Conservation (phyloP, 2,888 invertebrate genomes). For the Spisula solida region DNA sequence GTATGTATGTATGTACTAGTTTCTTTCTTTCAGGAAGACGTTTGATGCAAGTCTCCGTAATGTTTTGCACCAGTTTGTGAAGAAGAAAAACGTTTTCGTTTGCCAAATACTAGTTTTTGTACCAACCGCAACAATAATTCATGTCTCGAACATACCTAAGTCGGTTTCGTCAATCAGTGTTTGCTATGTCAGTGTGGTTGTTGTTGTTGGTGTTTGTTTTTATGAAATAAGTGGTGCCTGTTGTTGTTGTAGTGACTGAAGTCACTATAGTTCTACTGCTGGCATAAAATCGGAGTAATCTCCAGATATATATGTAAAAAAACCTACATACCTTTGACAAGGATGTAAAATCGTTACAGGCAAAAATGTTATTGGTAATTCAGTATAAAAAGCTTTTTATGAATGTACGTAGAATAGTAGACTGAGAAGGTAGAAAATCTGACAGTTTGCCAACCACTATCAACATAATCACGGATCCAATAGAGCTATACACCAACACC, state of each 20-base stretch:
- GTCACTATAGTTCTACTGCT: not conserved
- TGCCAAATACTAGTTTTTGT: not conserved
- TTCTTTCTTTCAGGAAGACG: not conserved
- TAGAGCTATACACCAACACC: slow-evolving; percentile 28
- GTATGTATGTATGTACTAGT: not conserved
- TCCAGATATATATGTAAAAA: not conserved
- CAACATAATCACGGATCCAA: slow-evolving; percentile 33
- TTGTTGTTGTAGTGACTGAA: too few species aligned
- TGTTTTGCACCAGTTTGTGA: not conserved
- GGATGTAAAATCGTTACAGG: not conserved
- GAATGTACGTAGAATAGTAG: slow-evolving; percentile 27
- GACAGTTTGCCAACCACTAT: slow-evolving; percentile 30
- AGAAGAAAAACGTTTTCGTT: not conserved
- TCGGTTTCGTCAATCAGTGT: not conserved
- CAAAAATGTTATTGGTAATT: slow-evolving; percentile 19
- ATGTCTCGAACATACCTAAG: not conserved
- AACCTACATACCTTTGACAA: not conserved
- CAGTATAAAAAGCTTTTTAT: slow-evolving; percentile 19
- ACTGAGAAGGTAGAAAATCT: not conserved
- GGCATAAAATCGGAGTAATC: not conserved
- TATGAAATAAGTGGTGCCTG: too few species aligned
- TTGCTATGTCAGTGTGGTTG: too few species aligned
- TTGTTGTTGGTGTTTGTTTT: too few species aligned
- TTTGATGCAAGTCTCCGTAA: not conserved
- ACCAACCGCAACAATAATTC: slow-evolving; percentile 2